Evolutionary conservation across 2,113 vertebrate species (phyloP).

Genomic region (Ammospiza nelsoni): DNA sequence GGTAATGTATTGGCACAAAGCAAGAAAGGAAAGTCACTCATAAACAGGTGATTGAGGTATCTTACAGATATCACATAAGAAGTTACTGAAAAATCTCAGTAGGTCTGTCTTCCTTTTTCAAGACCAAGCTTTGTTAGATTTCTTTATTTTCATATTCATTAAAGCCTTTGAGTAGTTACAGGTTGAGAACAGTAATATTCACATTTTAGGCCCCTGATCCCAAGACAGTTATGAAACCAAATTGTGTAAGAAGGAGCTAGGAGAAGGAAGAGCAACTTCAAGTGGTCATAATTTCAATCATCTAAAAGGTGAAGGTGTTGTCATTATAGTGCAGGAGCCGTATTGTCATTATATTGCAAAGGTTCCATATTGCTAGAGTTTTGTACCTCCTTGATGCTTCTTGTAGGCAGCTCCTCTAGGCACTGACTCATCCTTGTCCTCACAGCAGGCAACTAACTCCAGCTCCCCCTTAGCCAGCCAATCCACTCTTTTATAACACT

Average conservation of each 20-base stretch:
- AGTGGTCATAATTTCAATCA: neutral
- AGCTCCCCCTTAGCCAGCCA: no score
- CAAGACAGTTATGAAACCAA: neutral
- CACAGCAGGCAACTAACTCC: no score
- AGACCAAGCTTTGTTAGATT: neutral
- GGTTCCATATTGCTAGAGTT: no score
- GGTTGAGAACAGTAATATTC: neutral
- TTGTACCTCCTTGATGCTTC: no score
- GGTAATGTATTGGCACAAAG: neutral
- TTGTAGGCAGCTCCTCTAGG: no score
- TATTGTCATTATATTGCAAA: no score
- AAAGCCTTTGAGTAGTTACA: neutral
- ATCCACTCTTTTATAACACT: no score
- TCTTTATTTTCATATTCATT: neutral
- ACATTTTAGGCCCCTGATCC: neutral
- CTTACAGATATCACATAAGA: neutral
- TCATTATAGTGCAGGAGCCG: no score
- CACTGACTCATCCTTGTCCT: no score
- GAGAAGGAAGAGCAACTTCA: neutral
- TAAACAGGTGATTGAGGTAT: neutral
- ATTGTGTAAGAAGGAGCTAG: neutral
- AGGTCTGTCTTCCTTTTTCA: neutral
- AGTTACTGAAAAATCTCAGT: neutral
- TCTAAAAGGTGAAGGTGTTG: neutral
- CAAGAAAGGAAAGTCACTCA: neutral